Percentiles rank a stretch among this genome's conserved stretches.
These are phyloP conservation scores for Campaea margaritaria DNA, from an alignment of 2,888 invertebrate species.

Conservation along the genomic window DNA sequence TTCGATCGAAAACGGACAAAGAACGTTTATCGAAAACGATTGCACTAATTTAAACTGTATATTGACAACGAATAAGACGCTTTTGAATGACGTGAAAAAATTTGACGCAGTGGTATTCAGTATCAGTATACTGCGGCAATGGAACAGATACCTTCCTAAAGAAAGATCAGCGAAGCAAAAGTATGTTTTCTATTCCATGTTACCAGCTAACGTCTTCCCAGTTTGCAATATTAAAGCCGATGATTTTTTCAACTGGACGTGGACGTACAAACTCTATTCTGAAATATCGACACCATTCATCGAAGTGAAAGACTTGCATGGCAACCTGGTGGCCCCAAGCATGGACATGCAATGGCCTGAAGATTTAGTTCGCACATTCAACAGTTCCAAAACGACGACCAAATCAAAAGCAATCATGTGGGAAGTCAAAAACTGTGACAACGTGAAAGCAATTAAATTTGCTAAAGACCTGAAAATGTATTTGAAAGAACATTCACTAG, in stretches of 20 bases:
- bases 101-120: slow-evolving; percentile 72
- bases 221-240: slow-evolving; percentile 62
- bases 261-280: slow-evolving; percentile 73
- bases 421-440: slow-evolving; percentile 55
- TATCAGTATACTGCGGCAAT: slow-evolving; percentile 48
- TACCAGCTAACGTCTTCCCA: slow-evolving; percentile 57
- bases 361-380: neutral
- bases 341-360: slow-evolving; percentile 52
- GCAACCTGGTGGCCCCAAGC: slow-evolving; percentile 59
- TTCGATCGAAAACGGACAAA: slow-evolving; percentile 52
- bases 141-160: slow-evolving; percentile 52
- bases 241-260: slow-evolving; percentile 77
- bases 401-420: slow-evolving; percentile 52
- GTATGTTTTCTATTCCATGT: slow-evolving; percentile 67
- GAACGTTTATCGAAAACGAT: slow-evolving; percentile 54
- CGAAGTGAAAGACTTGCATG: slow-evolving; percentile 60
- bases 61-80: slow-evolving; percentile 60
- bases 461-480: slow-evolving; percentile 67
- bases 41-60: slow-evolving; percentile 68
- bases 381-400: slow-evolving; percentile 13
- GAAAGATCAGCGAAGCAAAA: slow-evolving; percentile 62
- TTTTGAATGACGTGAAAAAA: slow-evolving; percentile 55
- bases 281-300: slow-evolving; percentile 72
- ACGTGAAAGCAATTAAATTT: slow-evolving; percentile 40
- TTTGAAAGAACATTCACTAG: slow-evolving; percentile 58